phyloP scores from a whole-genome alignment of 2,113 vertebrate genomes.

The Ptychochromis oligacanthus region DNA sequence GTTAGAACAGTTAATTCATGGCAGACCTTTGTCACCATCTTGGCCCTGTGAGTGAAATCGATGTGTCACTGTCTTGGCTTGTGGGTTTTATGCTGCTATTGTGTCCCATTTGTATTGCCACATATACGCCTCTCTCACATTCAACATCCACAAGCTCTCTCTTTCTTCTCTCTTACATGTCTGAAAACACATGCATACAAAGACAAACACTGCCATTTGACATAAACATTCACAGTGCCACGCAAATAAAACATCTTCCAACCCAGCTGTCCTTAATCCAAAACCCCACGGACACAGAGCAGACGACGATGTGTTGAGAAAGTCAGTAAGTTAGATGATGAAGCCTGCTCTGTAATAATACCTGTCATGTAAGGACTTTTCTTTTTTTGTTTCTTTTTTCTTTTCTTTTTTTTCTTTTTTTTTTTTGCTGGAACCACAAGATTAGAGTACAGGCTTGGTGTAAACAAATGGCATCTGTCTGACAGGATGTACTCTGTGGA shows the following conservation, averaged over 20 bases:
- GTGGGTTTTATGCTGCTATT: conserved; percentile 4
- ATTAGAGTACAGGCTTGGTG: conserved; percentile 4
- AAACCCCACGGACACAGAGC: background rate
- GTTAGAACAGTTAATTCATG: conserved; percentile 47
- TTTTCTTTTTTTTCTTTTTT: no score
- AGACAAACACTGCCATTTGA: background rate
- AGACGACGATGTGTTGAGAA: background rate
- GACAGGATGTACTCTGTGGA: background rate
- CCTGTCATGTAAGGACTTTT: conserved; percentile 25
- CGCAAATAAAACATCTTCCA: background rate
- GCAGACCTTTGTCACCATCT: background rate
- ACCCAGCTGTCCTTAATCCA: conserved; percentile 8
- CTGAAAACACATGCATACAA: background rate
- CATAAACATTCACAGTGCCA: background rate
- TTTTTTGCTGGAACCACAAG: background rate
- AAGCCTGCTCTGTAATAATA: conserved; percentile 6
- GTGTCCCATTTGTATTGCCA: background rate
- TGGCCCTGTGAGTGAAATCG: conserved; percentile 9
- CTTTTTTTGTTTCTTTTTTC: background rate
- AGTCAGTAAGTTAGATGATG: background rate
- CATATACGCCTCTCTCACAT: background rate
- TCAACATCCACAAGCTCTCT: background rate
- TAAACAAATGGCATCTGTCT: conserved; percentile 44
- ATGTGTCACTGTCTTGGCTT: conserved; percentile 29
- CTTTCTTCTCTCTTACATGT: background rate